These are phyloP conservation scores for Drosophila serrata DNA, from an alignment of 1,140 invertebrate genomes.

Conservation along the genomic window DNA sequence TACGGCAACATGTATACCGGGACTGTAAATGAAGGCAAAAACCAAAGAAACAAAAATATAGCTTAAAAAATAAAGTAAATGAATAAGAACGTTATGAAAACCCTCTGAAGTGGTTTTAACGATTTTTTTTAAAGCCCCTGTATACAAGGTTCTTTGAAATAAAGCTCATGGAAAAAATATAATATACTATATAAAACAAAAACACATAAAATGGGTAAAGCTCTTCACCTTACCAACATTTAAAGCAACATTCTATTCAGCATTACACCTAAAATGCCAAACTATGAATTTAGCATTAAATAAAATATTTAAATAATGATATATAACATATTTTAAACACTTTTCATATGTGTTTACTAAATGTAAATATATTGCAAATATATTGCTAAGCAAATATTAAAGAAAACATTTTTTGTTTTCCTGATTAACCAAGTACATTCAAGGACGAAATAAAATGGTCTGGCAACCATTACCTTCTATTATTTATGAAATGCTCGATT, in stretches of 20 bases:
- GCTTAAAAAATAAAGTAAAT: constrained; percentile 1
- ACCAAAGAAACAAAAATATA: not conserved
- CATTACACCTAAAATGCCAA: not conserved
- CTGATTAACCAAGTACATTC: not conserved
- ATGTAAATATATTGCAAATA: not conserved
- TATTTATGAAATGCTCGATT: constrained; percentile 6
- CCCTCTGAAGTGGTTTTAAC: not conserved
- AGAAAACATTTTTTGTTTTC: not conserved
- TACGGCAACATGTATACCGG: constrained; percentile 19
- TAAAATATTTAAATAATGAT: not conserved
- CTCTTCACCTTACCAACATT: not conserved
- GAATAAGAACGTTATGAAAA: not conserved
- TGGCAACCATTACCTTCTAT: not conserved
- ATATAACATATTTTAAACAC: not conserved
- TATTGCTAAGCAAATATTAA: not conserved
- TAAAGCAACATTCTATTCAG: not conserved
- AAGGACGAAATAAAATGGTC: not conserved
- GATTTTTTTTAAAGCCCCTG: too few relatives aligned
- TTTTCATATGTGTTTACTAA: not conserved
- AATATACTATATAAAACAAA: not conserved
- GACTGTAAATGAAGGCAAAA: constrained; percentile 4
- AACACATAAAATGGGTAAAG: not conserved
- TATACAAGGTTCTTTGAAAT: not conserved
- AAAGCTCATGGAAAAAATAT: not conserved
- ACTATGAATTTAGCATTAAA: not conserved